Evolutionary conservation across 2,797 vertebrate genomes (phyloP), one percentile per base, ranked within the genome.

Genomic region (Rhinoraja longicauda): DNA sequence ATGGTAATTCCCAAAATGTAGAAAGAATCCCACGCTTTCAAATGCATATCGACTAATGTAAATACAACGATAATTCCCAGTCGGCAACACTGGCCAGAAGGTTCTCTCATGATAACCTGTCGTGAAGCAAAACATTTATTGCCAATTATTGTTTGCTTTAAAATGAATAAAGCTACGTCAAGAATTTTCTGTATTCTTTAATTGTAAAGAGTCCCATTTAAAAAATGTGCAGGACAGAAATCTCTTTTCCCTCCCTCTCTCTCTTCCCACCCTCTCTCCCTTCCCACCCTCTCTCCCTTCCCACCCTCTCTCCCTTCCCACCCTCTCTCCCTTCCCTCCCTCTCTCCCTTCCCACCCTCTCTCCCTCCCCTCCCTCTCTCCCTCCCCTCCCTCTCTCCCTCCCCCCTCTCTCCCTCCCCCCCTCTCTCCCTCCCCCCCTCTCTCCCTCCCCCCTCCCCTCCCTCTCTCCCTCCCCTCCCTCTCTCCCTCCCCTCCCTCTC

Each of bases 111-210:
- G 75, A 76, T 32, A 76, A 17, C 75, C 8, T 72, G 70, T 72
- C 19, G n/a, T 86, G n/a, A 88, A 88, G 82, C 57, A 88, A 88
- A 88, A 88, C 59, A 19, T 32, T 88, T 32, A 84, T 88, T 88
- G 57, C 59, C 15, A 62, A 86, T 86, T 86, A n/a, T 29, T 64
- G 57, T 88, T 32, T 88, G 82, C 59, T 88, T 64, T 88, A n/a
- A 88, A 88, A 17, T 15, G 32, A 88, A 88, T 88, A 88, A 88
- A 88, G 26, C 15, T 88, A 88, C 82, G 62, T 59, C 6, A n/a
- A 64, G 4, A 4, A 19, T 17, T 15, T 88, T 64, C n/a, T 9
- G 82, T 32, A 19, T 62, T 29, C 64, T 32, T 72, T 72, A 72
- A 21, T 24, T 21, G 17, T 72, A 21, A 0, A 32, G 17, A 32